Evolutionary conservation across 1,140 invertebrate species (phyloP).

Genomic region (Aphidius ervi): DNA sequence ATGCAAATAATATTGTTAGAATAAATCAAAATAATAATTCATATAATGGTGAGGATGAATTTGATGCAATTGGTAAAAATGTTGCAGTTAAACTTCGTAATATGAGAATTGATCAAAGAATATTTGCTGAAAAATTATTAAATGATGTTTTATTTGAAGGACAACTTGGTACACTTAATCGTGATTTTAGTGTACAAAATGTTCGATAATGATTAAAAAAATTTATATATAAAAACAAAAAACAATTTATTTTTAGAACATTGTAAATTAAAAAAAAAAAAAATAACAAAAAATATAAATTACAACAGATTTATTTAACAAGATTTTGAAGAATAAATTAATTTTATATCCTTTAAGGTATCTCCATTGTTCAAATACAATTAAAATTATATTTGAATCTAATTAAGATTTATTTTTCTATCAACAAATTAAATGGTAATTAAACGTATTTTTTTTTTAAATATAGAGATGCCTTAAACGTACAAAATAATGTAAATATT

Average conservation of each 20-base stretch:
- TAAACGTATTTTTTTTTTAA: too few species aligned
- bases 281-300: too few species aligned
- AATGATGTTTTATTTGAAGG: slow-evolving; percentile 51
- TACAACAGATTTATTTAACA: background rate
- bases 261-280: too few species aligned
- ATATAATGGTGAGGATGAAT: slow-evolving; percentile 44
- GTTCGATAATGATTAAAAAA: slow-evolving; percentile 32
- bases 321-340: too few species aligned
- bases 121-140: slow-evolving; percentile 50
- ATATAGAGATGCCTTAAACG: too few species aligned
- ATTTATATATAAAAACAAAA: background rate
- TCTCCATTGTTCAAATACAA: too few species aligned
- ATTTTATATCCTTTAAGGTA: too few species aligned
- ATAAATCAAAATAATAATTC: slow-evolving; percentile 41
- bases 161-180: slow-evolving; percentile 49
- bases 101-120: slow-evolving; percentile 50
- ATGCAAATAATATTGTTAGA: slow-evolving; percentile 38
- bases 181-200: slow-evolving; percentile 44
- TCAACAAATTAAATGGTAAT: too few species aligned
- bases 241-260: slow-evolving; percentile 10
- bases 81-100: slow-evolving; percentile 49
- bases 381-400: too few species aligned
- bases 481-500: too few species aligned
- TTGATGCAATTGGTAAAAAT: slow-evolving; percentile 49
- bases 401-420: too few species aligned